phyloP scores from a whole-genome alignment of 2,797 vertebrate genomes.

The Natrix natrix region DNA sequence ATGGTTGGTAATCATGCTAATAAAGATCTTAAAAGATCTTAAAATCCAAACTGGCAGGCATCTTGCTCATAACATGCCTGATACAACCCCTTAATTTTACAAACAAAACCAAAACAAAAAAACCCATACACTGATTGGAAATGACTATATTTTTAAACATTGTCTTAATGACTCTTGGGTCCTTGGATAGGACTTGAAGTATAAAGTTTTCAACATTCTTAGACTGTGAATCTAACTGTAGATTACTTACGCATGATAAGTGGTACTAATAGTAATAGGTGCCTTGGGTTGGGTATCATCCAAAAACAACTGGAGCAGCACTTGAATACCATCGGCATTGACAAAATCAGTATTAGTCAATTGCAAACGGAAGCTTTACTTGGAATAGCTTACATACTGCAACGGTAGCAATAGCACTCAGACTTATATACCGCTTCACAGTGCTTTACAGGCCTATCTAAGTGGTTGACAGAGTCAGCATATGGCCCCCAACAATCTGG shows the following conservation, averaged over 20 bases:
- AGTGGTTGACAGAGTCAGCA: no score
- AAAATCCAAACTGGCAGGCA: neutral
- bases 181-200: neutral
- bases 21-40: neutral
- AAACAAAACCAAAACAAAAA: neutral
- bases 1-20: neutral
- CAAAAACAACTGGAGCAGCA: neutral
- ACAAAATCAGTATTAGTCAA: neutral
- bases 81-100: neutral
- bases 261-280: neutral
- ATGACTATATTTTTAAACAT: neutral
- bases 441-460: no score
- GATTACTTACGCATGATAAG: neutral
- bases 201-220: neutral
- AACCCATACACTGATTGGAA: neutral
- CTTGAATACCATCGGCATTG: neutral
- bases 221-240: neutral
- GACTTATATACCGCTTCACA: no score
- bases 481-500: no score
- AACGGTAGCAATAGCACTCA: no score
- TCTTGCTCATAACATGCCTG: neutral
- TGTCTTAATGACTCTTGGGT: neutral
- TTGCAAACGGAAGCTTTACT: neutral
- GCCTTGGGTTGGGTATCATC: neutral
- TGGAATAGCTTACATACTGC: neutral